Conservation (phyloP, 1,140 invertebrate species). For the Lethrus apterus region DNA sequence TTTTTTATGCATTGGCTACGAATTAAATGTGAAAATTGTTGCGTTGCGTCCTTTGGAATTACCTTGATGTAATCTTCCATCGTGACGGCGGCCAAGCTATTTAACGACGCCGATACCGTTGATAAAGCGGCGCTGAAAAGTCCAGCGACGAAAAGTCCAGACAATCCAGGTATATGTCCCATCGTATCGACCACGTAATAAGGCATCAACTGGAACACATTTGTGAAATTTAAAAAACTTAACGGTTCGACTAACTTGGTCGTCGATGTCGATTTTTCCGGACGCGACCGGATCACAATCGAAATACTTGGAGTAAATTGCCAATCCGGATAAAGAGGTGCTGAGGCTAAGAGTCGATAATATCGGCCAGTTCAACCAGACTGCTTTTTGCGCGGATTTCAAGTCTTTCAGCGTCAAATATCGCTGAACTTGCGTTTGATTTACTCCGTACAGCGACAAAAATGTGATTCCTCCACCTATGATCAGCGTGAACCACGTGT, state of each 20-base stretch:
- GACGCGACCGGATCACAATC: slow-evolving; percentile 64
- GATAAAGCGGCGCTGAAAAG: slow-evolving; percentile 80
- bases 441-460: slow-evolving; percentile 71
- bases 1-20: slow-evolving; percentile 37
- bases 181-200: slow-evolving; percentile 73
- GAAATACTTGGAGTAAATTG: slow-evolving; percentile 68
- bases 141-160: slow-evolving; percentile 75
- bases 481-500: slow-evolving; percentile 66
- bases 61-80: slow-evolving; percentile 72
- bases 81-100: slow-evolving; percentile 78
- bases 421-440: slow-evolving; percentile 81
- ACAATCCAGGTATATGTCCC: slow-evolving; percentile 57
- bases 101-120: slow-evolving; percentile 76
- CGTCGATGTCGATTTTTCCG: slow-evolving; percentile 45
- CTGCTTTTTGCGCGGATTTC: slow-evolving; percentile 52
- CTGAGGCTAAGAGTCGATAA: slow-evolving; percentile 55
- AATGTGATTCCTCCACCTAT: slow-evolving; percentile 69
- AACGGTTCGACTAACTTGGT: slow-evolving; percentile 47
- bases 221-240: too few relatives aligned
- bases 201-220: slow-evolving; percentile 51
- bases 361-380: slow-evolving; percentile 67
- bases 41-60: slow-evolving; percentile 7
- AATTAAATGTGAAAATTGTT: slow-evolving; percentile 5
- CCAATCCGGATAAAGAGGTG: slow-evolving; percentile 70
- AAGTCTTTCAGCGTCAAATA: slow-evolving; percentile 68